Evolutionary conservation across 2,113 vertebrate species (phyloP).

Genomic region (Ivindomyrus marchei): DNA sequence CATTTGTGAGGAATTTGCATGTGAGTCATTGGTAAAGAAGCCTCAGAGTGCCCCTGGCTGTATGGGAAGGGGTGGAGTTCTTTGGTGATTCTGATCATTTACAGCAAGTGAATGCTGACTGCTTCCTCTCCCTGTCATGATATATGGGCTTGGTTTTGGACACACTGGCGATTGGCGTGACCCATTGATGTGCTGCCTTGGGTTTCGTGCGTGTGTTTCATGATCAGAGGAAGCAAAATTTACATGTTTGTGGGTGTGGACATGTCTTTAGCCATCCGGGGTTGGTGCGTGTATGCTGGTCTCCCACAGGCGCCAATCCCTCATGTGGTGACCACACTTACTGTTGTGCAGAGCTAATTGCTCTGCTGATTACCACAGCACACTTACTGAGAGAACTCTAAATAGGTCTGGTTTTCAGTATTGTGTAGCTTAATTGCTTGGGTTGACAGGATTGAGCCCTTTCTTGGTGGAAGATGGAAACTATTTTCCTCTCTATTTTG

Average conservation of each 20-base stretch:
- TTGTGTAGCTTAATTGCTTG: neutral
- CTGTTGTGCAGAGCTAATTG: neutral
- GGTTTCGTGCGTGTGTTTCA: neutral
- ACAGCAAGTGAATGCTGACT: neutral
- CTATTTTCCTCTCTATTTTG: neutral
- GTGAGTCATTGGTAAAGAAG: neutral
- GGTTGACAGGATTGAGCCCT: neutral
- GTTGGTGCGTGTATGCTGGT: neutral
- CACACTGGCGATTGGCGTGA: neutral
- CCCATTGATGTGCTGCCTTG: neutral
- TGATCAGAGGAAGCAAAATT: neutral
- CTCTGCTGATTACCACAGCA: neutral
- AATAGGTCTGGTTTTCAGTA: neutral
- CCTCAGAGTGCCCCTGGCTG: neutral
- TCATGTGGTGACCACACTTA: neutral
- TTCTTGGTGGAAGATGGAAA: neutral
- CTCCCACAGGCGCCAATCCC: neutral
- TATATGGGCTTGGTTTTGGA: neutral
- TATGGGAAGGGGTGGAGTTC: neutral
- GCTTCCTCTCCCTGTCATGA: neutral
- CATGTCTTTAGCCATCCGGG: neutral
- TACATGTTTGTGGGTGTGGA: neutral
- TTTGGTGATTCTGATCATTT: neutral
- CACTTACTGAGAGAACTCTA: neutral
- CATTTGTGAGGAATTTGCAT: neutral